A percentile compares a stretch with the other conserved stretches of the same genome.
Evolutionary conservation across 2,888 invertebrate genomes (phyloP).

Genomic region (Priocnemis perturbator): DNA sequence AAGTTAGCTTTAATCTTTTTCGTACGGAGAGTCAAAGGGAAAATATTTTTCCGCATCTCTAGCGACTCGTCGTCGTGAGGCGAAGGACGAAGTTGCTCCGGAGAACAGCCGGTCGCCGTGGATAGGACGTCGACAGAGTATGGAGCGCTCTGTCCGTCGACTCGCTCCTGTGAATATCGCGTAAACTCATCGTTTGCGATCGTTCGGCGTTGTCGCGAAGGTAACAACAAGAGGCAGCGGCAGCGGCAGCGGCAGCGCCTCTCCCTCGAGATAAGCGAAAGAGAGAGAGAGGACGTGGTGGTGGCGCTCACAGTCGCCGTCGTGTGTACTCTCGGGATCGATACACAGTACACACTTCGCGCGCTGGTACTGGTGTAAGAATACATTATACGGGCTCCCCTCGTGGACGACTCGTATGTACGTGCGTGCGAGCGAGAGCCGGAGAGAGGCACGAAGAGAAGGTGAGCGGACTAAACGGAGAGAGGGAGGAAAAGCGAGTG

Average conservation of each 20-base stretch:
- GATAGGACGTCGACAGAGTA: too few relatives aligned
- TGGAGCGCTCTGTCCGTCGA: background rate
- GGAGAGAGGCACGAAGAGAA: slow-evolving; percentile 7
- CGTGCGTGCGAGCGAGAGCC: slow-evolving; percentile 6
- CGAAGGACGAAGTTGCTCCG: background rate
- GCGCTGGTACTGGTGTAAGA: slow-evolving; percentile 23
- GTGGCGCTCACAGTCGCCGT: slow-evolving; percentile 65
- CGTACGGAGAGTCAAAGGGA: background rate
- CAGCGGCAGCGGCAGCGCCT: slow-evolving; percentile 41
- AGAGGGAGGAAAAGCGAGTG: slow-evolving; percentile 1
- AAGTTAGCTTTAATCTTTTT: background rate
- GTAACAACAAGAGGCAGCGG: slow-evolving; percentile 23
- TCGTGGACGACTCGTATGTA: slow-evolving; percentile 8
- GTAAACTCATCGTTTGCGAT: too few relatives aligned
- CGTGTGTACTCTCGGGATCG: slow-evolving; percentile 68
- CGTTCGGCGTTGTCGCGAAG: slow-evolving; percentile 1
- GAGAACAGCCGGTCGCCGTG: background rate
- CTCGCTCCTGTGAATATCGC: background rate
- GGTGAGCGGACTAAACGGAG: background rate
- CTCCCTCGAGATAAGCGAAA: slow-evolving; percentile 46
- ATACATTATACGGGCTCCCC: slow-evolving; percentile 38
- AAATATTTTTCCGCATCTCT: background rate
- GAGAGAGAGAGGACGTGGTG: slow-evolving; percentile 37
- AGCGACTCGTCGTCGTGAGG: background rate
- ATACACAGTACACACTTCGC: slow-evolving; percentile 62